phyloP scores from a whole-genome alignment of 2,113 vertebrate genomes.

The Pitta sordida region DNA sequence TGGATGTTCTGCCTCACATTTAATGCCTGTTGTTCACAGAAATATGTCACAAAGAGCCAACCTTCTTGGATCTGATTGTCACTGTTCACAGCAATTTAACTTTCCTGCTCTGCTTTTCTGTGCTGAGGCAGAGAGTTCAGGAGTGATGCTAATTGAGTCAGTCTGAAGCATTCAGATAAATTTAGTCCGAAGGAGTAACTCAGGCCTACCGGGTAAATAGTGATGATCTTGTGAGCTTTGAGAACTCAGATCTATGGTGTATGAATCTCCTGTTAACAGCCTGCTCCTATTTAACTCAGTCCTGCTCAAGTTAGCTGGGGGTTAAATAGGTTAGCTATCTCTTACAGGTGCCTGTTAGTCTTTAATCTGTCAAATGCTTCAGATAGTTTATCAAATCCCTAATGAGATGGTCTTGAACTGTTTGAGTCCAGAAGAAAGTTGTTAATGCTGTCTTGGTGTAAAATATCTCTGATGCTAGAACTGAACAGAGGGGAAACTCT shows the following conservation, averaged over 20 bases:
- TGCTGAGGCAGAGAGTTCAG: not conserved
- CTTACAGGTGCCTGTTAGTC: not conserved
- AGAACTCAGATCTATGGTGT: not conserved
- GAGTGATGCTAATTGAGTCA: slow-evolving; percentile 49
- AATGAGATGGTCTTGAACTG: not conserved
- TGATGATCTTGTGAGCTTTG: slow-evolving; percentile 8
- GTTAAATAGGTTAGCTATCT: slow-evolving; percentile 15
- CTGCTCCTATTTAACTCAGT: slow-evolving; percentile 2
- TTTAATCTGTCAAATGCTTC: slow-evolving; percentile 6
- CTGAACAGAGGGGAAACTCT: not conserved
- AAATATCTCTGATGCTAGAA: not conserved
- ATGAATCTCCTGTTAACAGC: not conserved
- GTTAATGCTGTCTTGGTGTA: not conserved
- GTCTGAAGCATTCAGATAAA: slow-evolving; percentile 54
- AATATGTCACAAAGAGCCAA: not conserved
- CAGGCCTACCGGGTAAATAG: slow-evolving; percentile 1
- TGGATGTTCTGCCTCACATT: not conserved
- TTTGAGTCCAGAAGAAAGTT: slow-evolving; percentile 1
- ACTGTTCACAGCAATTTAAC: slow-evolving; percentile 2
- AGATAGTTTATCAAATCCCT: slow-evolving; percentile 17
- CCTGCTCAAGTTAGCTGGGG: not conserved
- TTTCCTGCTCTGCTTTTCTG: slow-evolving; percentile 11
- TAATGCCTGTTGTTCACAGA: slow-evolving; percentile 17
- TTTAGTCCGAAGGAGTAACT: not conserved
- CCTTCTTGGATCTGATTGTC: not conserved